Percentiles rank a stretch among this genome's conserved stretches.
phyloP scores from a whole-genome alignment of 2,113 vertebrate species.

The Naja naja region DNA sequence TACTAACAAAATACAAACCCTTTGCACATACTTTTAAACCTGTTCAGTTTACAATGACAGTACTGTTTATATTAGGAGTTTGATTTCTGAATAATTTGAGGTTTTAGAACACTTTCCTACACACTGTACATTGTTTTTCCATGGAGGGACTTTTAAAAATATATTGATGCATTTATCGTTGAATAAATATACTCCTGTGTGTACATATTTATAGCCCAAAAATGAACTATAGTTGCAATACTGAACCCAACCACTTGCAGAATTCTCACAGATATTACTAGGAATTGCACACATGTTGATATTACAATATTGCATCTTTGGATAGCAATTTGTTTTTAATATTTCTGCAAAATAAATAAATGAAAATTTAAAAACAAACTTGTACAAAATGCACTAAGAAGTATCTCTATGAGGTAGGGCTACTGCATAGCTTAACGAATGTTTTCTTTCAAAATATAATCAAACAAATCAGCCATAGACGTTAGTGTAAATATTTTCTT shows the following conservation, averaged over 20 bases:
- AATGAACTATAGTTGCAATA: constrained; percentile 35
- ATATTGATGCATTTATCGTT: constrained; percentile 61
- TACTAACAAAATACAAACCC: constrained; percentile 66
- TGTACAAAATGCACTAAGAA: constrained; percentile 60
- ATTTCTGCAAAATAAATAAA: constrained; percentile 44
- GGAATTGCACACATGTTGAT: neutral
- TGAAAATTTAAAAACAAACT: constrained; percentile 42
- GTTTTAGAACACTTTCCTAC: constrained; percentile 70
- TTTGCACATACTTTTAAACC: constrained; percentile 75
- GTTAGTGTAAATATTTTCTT: constrained; percentile 88
- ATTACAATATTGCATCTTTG: constrained; percentile 3
- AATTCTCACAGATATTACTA: neutral
- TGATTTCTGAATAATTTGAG: constrained; percentile 71
- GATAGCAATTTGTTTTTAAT: constrained; percentile 56
- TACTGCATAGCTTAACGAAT: constrained; percentile 72
- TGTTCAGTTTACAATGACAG: constrained; percentile 75
- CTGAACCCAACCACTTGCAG: neutral
- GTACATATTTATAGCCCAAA: constrained; percentile 65
- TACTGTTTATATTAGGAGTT: constrained; percentile 72
- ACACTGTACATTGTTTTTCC: constrained; percentile 70
- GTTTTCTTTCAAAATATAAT: constrained; percentile 72
- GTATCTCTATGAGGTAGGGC: constrained; percentile 63
- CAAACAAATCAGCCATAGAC: constrained; percentile 80
- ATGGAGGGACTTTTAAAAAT: constrained; percentile 56
- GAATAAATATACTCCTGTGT: constrained; percentile 64